Evolutionary conservation across 2,797 vertebrate species (phyloP).

Genomic region (Ctenochaetus hawaiiensis): DNA sequence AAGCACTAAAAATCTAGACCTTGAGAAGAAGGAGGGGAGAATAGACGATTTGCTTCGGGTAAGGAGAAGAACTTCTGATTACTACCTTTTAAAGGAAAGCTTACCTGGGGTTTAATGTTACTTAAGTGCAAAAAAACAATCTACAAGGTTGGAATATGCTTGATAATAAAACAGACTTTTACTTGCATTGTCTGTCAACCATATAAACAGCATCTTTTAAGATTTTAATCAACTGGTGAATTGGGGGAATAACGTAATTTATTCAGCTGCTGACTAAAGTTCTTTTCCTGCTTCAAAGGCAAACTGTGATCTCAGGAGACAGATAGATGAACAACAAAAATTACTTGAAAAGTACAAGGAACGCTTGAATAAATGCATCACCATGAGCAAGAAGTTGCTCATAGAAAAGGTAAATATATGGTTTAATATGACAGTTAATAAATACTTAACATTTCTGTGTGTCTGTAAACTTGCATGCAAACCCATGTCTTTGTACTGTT

Average conservation of each 20-base stretch:
- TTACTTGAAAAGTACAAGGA: constrained; percentile 99
- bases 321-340: constrained; percentile 99
- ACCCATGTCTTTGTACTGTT: neutral
- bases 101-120: neutral
- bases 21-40: constrained; percentile 99
- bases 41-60: constrained; percentile 99
- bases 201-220: neutral
- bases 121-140: neutral
- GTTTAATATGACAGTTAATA: neutral
- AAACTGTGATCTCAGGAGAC: constrained; percentile 99
- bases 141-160: neutral
- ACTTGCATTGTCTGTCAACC: constrained; percentile 10
- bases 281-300: constrained; percentile 82
- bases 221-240: neutral
- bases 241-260: neutral
- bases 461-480: neutral
- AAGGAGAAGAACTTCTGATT: constrained; percentile 68
- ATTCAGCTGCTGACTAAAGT: neutral
- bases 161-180: neutral
- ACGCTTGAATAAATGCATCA: constrained; percentile 99
- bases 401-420: constrained; percentile 93
- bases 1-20: constrained; percentile 98
- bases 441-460: neutral
- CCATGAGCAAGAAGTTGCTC: constrained; percentile 99
- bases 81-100: neutral